Evolutionary conservation across 2,797 vertebrate species (phyloP).

Genomic region (Thripadectes ignobilis): DNA sequence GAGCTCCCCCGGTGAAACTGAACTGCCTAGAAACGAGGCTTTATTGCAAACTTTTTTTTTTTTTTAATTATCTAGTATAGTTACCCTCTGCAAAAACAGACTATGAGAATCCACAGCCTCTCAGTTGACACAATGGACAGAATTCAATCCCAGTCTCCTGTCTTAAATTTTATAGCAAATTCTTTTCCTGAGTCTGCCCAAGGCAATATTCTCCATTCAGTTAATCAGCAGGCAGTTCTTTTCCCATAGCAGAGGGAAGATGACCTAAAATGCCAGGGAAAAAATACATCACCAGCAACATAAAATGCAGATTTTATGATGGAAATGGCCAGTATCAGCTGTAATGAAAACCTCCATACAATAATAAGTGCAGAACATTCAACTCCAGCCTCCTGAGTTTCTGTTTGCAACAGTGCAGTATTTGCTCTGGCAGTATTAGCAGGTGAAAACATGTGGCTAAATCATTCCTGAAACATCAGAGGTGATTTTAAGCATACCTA

Average conservation of each 20-base stretch:
- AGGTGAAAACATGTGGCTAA: neutral
- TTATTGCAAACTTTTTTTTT: neutral
- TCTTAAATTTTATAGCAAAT: neutral
- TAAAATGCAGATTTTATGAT: neutral
- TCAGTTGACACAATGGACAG: neutral
- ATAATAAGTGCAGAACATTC: neutral
- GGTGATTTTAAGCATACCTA: neutral
- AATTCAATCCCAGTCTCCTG: neutral
- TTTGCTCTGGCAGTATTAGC: neutral
- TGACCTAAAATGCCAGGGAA: neutral
- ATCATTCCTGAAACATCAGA: neutral
- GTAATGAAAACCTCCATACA: neutral
- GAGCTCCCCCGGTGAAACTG: neutral
- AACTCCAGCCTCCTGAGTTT: neutral
- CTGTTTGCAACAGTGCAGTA: neutral
- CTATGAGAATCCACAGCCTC: neutral
- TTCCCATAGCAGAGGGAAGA: neutral
- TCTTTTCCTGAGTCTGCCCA: neutral
- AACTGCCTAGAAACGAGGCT: neutral
- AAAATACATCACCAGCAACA: neutral
- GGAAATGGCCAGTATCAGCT: neutral
- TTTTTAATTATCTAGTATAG: neutral
- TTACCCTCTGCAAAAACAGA: neutral
- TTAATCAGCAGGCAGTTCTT: neutral
- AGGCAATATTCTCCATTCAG: neutral